phyloP scores from a whole-genome alignment of 2,113 vertebrate species.

The Holacanthus passer region DNA sequence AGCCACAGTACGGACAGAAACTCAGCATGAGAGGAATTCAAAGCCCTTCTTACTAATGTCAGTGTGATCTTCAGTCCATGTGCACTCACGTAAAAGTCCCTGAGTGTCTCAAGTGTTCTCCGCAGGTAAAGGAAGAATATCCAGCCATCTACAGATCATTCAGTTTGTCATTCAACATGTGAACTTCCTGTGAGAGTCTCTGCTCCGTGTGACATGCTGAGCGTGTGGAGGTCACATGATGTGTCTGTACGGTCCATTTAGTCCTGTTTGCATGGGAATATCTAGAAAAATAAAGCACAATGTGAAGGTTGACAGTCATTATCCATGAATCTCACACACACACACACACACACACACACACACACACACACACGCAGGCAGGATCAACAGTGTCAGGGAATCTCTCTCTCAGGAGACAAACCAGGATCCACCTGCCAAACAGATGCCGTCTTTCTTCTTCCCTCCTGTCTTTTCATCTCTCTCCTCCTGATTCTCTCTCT shows the following conservation, averaged over 20 bases:
- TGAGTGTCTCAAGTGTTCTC: neutral
- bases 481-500: constrained; percentile 23
- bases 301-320: constrained; percentile 9
- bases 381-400: constrained; percentile 27
- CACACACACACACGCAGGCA: neutral
- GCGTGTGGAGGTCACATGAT: neutral
- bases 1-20: too few species aligned
- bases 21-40: too few species aligned
- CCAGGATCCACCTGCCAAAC: constrained; percentile 23
- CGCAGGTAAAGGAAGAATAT: neutral
- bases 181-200: neutral
- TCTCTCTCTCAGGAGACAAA: constrained; percentile 35
- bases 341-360: constrained; percentile 9
- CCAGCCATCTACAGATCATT: neutral
- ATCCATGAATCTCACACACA: constrained; percentile 4
- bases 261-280: neutral
- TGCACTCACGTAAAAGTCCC: too few species aligned
- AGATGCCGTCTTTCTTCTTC: constrained; percentile 9
- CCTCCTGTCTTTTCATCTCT: constrained; percentile 15
- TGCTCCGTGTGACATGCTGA: too few species aligned
- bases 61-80: too few species aligned
- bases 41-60: too few species aligned
- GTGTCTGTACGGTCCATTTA: neutral
- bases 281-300: constrained; percentile 12
- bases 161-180: neutral